These are phyloP conservation scores for Podiceps cristatus DNA, from an alignment of 2,113 vertebrate genomes.

Conservation along the genomic window DNA sequence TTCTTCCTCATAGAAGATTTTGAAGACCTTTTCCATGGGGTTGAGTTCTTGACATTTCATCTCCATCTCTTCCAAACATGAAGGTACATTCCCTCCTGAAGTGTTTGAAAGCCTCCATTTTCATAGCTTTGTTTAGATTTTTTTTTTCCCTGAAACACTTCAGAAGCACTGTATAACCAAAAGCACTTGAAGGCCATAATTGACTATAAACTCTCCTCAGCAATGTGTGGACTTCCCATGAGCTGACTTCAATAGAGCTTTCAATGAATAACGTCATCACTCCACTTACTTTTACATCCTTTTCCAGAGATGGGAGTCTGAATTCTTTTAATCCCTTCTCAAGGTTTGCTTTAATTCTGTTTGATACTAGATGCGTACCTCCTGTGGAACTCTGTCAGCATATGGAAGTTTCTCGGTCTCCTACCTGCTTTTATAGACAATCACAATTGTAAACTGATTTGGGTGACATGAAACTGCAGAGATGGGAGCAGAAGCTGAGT, in stretches of 20 bases:
- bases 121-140: not conserved
- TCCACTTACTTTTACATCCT: not conserved
- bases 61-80: not conserved
- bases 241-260: not conserved
- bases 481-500: not conserved
- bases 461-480: not conserved
- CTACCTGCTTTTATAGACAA: not conserved
- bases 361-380: not conserved
- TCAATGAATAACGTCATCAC: not conserved
- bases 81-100: not conserved
- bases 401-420: not conserved
- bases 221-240: not conserved
- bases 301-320: not conserved
- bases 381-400: not conserved
- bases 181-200: not conserved
- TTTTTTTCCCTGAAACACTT: not conserved
- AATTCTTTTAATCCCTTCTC: not conserved
- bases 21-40: not conserved
- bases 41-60: not conserved
- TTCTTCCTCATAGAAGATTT: not conserved
- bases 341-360: not conserved
- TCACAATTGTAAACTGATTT: not conserved
- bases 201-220: not conserved
- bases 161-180: not conserved
- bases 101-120: not conserved